A percentile compares a stretch with the other conserved stretches of the same genome.
Evolutionary conservation across 1,140 invertebrate genomes (phyloP).

Genomic region (Hyposmocoma kahamanoa): DNA sequence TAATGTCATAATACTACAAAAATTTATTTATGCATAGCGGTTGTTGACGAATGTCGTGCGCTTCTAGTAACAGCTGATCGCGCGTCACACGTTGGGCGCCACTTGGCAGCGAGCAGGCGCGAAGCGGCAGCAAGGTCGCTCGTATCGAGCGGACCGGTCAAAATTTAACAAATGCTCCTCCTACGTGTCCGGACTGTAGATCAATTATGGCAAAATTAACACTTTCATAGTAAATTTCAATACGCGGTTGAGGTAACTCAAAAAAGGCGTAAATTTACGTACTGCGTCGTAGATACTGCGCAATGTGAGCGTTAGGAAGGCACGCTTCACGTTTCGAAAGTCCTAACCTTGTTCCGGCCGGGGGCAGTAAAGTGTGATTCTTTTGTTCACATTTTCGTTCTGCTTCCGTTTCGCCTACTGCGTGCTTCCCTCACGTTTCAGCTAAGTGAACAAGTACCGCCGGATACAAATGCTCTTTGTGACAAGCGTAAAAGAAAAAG

Average conservation of each 20-base stretch:
- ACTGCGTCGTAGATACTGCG: not conserved
- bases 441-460: slow-evolving; percentile 7
- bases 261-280: too few species aligned
- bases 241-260: too few species aligned
- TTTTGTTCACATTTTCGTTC: slow-evolving; percentile 17
- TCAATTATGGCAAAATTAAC: too few species aligned
- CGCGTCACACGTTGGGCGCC: slow-evolving; percentile 22
- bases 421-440: not conserved
- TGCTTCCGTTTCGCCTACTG: slow-evolving; percentile 7
- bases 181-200: not conserved
- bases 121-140: slow-evolving; percentile 25
- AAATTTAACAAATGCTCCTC: slow-evolving; percentile 28
- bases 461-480: slow-evolving; percentile 5
- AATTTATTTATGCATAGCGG: too few species aligned
- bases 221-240: too few species aligned
- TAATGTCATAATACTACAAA: too few species aligned
- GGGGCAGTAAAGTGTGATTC: slow-evolving; percentile 11
- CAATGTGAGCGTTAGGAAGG: not conserved
- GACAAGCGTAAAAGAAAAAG: not conserved
- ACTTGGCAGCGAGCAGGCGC: slow-evolving; percentile 31
- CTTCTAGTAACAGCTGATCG: slow-evolving; percentile 27
- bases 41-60: too few species aligned
- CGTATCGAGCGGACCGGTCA: slow-evolving; percentile 34
- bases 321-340: not conserved
- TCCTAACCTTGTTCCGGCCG: slow-evolving; percentile 1